Conservation (phyloP, 2,888 invertebrate species). For the Drosophila ustulata region DNA sequence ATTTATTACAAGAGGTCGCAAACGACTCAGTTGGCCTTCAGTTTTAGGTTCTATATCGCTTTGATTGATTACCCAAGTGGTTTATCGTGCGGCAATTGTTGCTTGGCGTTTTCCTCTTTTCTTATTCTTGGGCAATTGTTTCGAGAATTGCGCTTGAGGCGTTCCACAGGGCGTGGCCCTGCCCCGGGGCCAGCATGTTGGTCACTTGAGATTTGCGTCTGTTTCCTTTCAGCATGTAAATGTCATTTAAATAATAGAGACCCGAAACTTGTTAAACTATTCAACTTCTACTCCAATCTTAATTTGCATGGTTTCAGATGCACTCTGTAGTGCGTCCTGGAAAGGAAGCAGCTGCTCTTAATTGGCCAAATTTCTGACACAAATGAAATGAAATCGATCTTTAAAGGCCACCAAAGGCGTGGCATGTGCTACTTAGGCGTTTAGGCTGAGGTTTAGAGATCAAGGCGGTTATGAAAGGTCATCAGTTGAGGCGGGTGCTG, state of each 20-base stretch:
- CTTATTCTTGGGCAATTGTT: conserved; percentile 44
- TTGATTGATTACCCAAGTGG: conserved; percentile 80
- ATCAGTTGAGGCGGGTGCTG: conserved; percentile 3
- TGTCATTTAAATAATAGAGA: conserved; percentile 48
- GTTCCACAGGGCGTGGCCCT: conserved; percentile 21
- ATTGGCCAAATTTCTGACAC: conserved; percentile 49
- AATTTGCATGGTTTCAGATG: conserved; percentile 68
- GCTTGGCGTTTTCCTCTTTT: conserved; percentile 35
- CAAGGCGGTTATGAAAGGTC: conserved; percentile 32
- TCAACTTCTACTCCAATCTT: conserved; percentile 9
- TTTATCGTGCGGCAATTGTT: conserved; percentile 73
- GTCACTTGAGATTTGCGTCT: conserved; percentile 77
- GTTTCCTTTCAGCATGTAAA: conserved; percentile 60
- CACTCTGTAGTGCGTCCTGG: conserved; percentile 44
- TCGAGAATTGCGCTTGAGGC: conserved; percentile 37
- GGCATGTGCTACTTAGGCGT: conserved; percentile 32
- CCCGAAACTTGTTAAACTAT: conserved; percentile 47
- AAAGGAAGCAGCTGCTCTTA: conserved; percentile 46
- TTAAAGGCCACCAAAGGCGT: conserved; percentile 69
- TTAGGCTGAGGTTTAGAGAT: conserved; percentile 26
- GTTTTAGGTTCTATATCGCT: conserved; percentile 59
- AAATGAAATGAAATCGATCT: conserved; percentile 70
- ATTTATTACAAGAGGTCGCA: conserved; percentile 73
- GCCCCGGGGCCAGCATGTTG: conserved; percentile 64
- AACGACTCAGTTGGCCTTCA: conserved; percentile 7